These are phyloP conservation scores for Andrena hattorfiana DNA, from an alignment of 2,888 invertebrate species.

Conservation along the genomic window DNA sequence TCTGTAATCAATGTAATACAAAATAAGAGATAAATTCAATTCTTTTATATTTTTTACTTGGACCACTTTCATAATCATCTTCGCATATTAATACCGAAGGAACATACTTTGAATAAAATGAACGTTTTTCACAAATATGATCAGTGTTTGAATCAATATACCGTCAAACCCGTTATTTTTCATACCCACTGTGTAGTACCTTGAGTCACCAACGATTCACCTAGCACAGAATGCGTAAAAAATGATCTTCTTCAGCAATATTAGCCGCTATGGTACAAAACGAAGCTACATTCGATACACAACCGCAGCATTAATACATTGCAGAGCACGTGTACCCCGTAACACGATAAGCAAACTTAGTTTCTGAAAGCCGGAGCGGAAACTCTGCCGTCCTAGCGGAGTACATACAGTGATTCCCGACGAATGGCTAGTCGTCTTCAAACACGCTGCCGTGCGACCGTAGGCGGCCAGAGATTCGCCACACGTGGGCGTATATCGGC, in stretches of 20 bases:
- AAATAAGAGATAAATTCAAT: too few relatives aligned
- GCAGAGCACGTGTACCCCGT: conserved; percentile 11
- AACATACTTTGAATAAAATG: too few relatives aligned
- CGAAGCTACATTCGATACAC: not conserved
- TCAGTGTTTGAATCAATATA: too few relatives aligned
- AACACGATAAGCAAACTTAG: conserved; percentile 31
- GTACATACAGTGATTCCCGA: conserved; percentile 10
- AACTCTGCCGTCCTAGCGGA: not conserved
- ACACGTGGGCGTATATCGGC: conserved; percentile 49
- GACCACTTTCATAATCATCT: too few relatives aligned
- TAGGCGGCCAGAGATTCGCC: conserved; percentile 45
- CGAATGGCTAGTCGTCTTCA: conserved; percentile 21
- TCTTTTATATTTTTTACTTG: too few relatives aligned
- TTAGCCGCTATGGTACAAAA: not conserved
- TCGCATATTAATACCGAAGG: too few relatives aligned
- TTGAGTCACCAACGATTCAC: too few relatives aligned
- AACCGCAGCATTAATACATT: conserved; percentile 10
- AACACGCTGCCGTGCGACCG: conserved; percentile 35
- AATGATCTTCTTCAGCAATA: not conserved
- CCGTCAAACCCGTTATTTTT: too few relatives aligned
- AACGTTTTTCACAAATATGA: too few relatives aligned
- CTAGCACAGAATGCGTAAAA: not conserved
- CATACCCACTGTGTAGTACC: too few relatives aligned
- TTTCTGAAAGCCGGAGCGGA: conserved; percentile 5
- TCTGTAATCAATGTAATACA: too few relatives aligned